These are phyloP conservation scores for Crotalus horridus DNA, from an alignment of 2,113 vertebrate species.

Conservation along the genomic window DNA sequence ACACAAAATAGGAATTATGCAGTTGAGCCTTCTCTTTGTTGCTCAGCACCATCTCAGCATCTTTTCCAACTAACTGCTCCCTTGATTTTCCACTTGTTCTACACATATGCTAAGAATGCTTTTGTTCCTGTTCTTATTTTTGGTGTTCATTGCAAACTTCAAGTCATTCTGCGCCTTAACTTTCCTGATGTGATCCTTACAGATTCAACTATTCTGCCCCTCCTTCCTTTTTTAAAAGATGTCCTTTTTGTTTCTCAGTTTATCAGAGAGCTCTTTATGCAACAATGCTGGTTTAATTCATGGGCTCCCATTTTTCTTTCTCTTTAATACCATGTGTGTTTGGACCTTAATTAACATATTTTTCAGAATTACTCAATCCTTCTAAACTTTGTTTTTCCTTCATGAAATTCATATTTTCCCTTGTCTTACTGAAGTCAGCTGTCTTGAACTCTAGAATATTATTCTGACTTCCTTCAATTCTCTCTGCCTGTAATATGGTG, in stretches of 20 bases:
- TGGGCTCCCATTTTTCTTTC: background rate
- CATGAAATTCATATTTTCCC: background rate
- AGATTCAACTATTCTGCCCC: background rate
- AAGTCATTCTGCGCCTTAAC: background rate
- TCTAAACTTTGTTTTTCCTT: background rate
- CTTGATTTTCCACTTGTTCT: background rate
- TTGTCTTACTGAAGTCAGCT: background rate
- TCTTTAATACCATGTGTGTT: background rate
- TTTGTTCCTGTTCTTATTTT: background rate
- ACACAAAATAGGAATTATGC: background rate
- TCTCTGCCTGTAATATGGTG: background rate
- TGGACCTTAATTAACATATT: background rate
- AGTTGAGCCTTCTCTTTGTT: background rate
- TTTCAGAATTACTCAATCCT: background rate
- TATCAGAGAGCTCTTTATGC: background rate
- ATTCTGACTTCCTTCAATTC: background rate
- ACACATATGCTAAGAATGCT: background rate
- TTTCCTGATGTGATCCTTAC: background rate
- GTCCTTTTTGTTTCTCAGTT: background rate
- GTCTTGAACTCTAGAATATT: background rate
- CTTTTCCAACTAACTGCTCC: background rate
- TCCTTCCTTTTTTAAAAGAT: background rate
- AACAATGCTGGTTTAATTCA: background rate
- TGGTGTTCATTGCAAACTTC: background rate
- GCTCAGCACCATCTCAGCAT: background rate